These are phyloP conservation scores for Nyctalus aviator DNA, from an alignment of 2,797 vertebrate genomes.

Conservation along the genomic window DNA sequence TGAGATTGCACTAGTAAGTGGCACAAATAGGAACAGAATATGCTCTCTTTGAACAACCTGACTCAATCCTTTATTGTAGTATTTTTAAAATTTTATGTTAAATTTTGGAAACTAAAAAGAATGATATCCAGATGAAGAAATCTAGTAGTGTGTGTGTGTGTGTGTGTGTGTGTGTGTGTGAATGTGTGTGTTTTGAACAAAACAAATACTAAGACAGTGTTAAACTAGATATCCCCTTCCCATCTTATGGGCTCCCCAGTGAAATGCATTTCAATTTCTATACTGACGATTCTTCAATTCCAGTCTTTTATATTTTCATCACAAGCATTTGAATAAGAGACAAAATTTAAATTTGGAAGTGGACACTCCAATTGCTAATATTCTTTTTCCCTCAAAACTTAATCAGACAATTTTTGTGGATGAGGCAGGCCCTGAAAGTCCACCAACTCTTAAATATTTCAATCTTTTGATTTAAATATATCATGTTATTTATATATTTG, in stretches of 20 bases:
- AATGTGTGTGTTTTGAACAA: not conserved
- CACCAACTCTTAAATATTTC: not conserved
- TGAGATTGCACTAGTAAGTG: not conserved
- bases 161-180: no score
- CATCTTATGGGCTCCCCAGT: not conserved
- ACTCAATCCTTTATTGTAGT: not conserved
- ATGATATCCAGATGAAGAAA: not conserved
- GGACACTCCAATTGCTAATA: not conserved
- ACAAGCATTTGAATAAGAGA: not conserved
- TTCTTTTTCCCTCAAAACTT: not conserved
- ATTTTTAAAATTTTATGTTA: not conserved
- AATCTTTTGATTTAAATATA: slow-evolving; percentile 7
- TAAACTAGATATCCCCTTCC: not conserved
- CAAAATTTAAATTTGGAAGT: not conserved
- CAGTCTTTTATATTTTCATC: not conserved
- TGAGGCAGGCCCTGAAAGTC: not conserved
- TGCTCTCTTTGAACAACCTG: not conserved
- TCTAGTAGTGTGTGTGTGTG: not conserved
- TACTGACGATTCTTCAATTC: not conserved
- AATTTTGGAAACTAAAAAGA: slow-evolving; percentile 11
- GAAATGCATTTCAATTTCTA: not conserved
- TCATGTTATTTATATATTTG: not conserved
- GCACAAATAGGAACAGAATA: not conserved
- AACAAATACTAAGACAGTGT: not conserved
- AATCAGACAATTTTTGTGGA: not conserved